A percentile compares a stretch with the other conserved stretches of the same genome.
These are phyloP conservation scores for Temnothorax longispinosus DNA, from an alignment of 1,140 invertebrate genomes.

Conservation along the genomic window DNA sequence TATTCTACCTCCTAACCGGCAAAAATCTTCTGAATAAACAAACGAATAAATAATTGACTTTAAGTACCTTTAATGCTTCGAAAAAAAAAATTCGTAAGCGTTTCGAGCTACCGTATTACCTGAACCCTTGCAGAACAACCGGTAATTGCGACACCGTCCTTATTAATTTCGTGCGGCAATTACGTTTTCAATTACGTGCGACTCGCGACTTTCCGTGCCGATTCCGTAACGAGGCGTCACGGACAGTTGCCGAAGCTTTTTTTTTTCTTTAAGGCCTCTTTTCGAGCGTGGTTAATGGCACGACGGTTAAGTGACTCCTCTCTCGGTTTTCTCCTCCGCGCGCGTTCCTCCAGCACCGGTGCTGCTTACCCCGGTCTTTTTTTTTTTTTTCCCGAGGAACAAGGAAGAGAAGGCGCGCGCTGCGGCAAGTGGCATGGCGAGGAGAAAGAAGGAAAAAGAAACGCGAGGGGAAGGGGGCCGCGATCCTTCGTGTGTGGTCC, in stretches of 20 bases:
- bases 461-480: slow-evolving; percentile 59
- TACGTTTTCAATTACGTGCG: neutral
- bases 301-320: slow-evolving; percentile 63
- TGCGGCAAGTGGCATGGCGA: slow-evolving; percentile 57
- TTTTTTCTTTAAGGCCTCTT: slow-evolving; percentile 48
- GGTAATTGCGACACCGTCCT: neutral
- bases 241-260: neutral
- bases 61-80: neutral
- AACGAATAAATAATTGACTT: neutral
- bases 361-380: neutral
- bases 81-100: neutral
- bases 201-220: slow-evolving; percentile 8
- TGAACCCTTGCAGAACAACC: neutral
- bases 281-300: slow-evolving; percentile 63
- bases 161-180: slow-evolving; percentile 3
- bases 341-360: slow-evolving; percentile 48
- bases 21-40: neutral
- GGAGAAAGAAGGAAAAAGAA: slow-evolving; percentile 62
- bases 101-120: neutral
- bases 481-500: slow-evolving; percentile 84
- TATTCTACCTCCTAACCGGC: neutral
- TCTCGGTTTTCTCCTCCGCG: slow-evolving; percentile 56
- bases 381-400: slow-evolving; percentile 63
- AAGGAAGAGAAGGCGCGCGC: slow-evolving; percentile 29
- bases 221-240: slow-evolving; percentile 57